These are phyloP conservation scores for Contarinia nasturtii DNA, from an alignment of 1,140 invertebrate species.

Conservation along the genomic window DNA sequence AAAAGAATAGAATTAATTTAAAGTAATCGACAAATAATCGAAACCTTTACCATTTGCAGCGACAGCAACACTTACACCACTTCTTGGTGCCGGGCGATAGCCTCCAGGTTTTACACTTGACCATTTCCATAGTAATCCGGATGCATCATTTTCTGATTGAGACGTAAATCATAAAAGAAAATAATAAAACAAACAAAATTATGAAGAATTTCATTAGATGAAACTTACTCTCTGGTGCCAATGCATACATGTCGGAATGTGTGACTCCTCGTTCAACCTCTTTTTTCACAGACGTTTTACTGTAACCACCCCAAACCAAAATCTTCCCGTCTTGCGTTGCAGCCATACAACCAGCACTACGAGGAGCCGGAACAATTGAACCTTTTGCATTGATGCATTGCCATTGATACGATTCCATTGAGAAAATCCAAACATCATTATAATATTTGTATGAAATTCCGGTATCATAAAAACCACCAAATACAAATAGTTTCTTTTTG, in stretches of 20 bases:
- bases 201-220: too few species aligned
- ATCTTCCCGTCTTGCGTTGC: constrained; percentile 39
- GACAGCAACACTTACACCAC: constrained; percentile 33
- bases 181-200: too few species aligned
- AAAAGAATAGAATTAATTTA: too few species aligned
- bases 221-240: constrained; percentile 47
- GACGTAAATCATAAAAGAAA: neutral
- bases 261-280: constrained; percentile 62
- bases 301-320: constrained; percentile 75
- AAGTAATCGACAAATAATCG: too few species aligned
- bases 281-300: constrained; percentile 57
- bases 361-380: constrained; percentile 37
- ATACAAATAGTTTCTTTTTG: constrained; percentile 63
- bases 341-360: constrained; percentile 56
- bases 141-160: constrained; percentile 36
- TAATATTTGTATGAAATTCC: constrained; percentile 72
- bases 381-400: constrained; percentile 47
- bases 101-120: constrained; percentile 45
- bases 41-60: constrained; percentile 25
- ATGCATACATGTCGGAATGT: constrained; percentile 64
- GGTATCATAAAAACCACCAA: constrained; percentile 87
- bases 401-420: constrained; percentile 66
- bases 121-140: constrained; percentile 60
- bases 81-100: constrained; percentile 39
- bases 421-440: constrained; percentile 73